These are phyloP conservation scores for Balanococcus diminutus DNA, from an alignment of 2,888 invertebrate species.

Conservation along the genomic window DNA sequence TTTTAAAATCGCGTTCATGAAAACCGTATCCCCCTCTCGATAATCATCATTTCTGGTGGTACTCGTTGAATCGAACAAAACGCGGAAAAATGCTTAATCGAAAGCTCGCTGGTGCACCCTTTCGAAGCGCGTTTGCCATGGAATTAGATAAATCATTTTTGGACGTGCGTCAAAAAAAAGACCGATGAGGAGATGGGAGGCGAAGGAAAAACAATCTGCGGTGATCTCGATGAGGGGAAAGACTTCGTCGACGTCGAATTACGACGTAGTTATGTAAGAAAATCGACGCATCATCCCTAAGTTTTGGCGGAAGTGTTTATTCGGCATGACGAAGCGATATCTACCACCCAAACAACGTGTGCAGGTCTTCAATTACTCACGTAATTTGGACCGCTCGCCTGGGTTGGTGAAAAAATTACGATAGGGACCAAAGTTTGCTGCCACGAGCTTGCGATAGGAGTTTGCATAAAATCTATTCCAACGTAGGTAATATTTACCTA, in stretches of 20 bases:
- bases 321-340: neutral
- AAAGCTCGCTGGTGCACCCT: neutral
- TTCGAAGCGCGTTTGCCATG: neutral
- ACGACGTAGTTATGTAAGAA: neutral
- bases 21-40: neutral
- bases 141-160: neutral
- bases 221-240: neutral
- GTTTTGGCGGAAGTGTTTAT: neutral
- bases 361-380: neutral
- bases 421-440: neutral
- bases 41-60: too few relatives aligned
- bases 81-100: neutral
- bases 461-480: neutral
- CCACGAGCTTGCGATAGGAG: neutral
- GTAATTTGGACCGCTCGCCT: neutral
- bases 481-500: too few relatives aligned
- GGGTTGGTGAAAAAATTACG: neutral
- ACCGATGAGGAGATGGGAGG: neutral
- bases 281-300: neutral
- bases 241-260: neutral
- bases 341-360: neutral
- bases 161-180: neutral
- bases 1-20: too few relatives aligned
- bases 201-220: neutral
- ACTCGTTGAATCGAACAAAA: too few relatives aligned